Base-by-base conservation (phyloP, 1,140 invertebrate species). In the Drosophila suzukii region DNA sequence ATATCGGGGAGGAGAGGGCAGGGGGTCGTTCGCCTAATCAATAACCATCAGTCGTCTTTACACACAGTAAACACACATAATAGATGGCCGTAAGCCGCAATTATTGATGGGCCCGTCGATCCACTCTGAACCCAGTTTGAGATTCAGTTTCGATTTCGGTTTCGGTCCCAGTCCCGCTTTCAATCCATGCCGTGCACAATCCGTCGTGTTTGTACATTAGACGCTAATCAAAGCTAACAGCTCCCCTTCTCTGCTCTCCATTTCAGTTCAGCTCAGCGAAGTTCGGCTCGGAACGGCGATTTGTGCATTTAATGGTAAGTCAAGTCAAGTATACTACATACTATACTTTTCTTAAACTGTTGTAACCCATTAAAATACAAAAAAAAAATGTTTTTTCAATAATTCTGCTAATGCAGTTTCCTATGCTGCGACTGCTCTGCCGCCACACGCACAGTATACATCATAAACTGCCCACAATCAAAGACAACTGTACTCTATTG, bases 1-100 rank as follows among this genome's bases (percentile, higher is more conserved):
- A 34, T 17, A 34, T 34, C n/a, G 30, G n/a, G 13, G 27, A 27
- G 24, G 2, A 2, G 6, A n/a, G 38, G 8, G 15, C n/a, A 39
- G 46, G 41, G 41, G 54, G 38, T 44, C 43, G 57, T 59, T 38
- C 58, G 65, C 74, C 77, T 80, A 89, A 88, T 88, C 83, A 88
- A 88, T 88, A 88, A 88, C 78, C 83, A 88, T 88, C 83, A 88
- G 83, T 88, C 84, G 83, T 88, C 84, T 88, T 75, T 83, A 86
- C 74, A 81, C 56, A 85, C 78, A 86, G 81, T 76, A 85, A 85
- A 83, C 80, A 75, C 65, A 65, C 63, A 82, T 88, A 86, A 86
- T 86, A 81, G 82, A 88, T 86, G 79, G 46, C 62, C 66, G 78
- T 88, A 86, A 88, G 82, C 82, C 86, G 79, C 79, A 86, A 86